Conservation (phyloP, 2,797 vertebrate species). For the Periophthalmus magnuspinnatus region DNA sequence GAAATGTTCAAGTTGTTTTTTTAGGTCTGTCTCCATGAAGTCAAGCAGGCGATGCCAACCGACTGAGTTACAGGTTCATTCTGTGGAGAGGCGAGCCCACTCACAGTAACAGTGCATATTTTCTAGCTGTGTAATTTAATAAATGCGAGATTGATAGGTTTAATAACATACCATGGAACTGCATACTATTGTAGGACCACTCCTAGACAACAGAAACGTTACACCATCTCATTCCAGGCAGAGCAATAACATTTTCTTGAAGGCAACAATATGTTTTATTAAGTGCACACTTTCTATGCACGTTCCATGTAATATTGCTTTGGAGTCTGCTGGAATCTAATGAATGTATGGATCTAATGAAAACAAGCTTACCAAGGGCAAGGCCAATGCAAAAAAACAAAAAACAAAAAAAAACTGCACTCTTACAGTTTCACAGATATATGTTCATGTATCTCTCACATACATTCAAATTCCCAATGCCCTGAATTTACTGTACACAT, state of each 20-base stretch:
- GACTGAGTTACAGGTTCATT: not conserved
- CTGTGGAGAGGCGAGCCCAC: not conserved
- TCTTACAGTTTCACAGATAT: not conserved
- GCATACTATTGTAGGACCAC: too few relatives aligned
- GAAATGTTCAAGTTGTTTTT: not conserved
- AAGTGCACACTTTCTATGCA: not conserved
- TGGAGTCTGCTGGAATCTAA: not conserved
- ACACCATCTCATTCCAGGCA: not conserved
- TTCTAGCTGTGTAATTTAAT: too few relatives aligned
- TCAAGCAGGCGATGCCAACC: too few relatives aligned
- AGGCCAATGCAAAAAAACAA: not conserved
- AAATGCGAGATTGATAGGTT: too few relatives aligned
- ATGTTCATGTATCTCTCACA: not conserved
- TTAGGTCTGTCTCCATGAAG: not conserved
- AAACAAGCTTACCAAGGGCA: slow-evolving; percentile 13
- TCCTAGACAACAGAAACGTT: too few relatives aligned
- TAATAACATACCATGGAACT: too few relatives aligned
- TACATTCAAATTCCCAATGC: not conserved
- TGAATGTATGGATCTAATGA: not conserved
- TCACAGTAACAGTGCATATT: too few relatives aligned
- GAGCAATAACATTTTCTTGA: not conserved
- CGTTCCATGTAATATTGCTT: not conserved
- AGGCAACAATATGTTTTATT: not conserved
- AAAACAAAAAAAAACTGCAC: too few relatives aligned
- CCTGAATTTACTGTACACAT: slow-evolving; percentile 21